These are phyloP conservation scores for Ricordea florida DNA, from an alignment of 92 coral and sea anemone genomes.

Conservation along the genomic window DNA sequence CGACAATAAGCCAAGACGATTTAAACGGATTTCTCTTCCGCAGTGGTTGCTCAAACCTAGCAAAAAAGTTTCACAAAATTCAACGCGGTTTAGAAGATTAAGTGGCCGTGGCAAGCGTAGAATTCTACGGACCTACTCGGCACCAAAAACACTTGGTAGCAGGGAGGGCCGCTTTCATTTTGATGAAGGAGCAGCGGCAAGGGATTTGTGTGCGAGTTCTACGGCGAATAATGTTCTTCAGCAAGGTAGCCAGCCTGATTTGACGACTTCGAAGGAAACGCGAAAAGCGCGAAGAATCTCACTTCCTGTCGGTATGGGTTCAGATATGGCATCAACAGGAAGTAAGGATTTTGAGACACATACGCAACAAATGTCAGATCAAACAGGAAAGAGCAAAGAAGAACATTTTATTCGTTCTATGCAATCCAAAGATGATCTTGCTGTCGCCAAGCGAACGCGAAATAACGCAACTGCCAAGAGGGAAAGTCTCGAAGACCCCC, in stretches of 20 bases:
- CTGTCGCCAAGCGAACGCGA: background rate
- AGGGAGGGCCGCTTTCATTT: background rate
- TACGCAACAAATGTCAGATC: background rate
- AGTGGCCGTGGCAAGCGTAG: constrained; percentile 34
- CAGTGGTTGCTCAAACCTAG: constrained; percentile 81
- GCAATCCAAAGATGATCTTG: background rate
- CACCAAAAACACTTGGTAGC: constrained; percentile 72
- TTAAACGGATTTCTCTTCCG: constrained; percentile 74
- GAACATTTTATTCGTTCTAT: constrained; percentile 11
- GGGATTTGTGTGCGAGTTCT: background rate
- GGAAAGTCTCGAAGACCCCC: background rate
- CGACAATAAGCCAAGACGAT: constrained; percentile 52
- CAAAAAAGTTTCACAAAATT: constrained; percentile 27
- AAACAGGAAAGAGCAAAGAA: background rate
- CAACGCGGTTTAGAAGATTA: constrained; percentile 21
- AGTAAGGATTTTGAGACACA: background rate
- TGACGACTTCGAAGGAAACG: constrained; percentile 4
- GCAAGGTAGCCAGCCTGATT: background rate
- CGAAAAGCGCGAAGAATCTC: constrained; percentile 35
- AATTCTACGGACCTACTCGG: constrained; percentile 72
- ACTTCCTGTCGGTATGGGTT: constrained; percentile 10
- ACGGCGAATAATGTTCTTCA: too few relatives aligned
- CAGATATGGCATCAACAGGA: background rate
- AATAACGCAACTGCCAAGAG: background rate
- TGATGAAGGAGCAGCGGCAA: background rate